phyloP scores from a whole-genome alignment of 2,888 invertebrate species.

The Acleris sparsana region DNA sequence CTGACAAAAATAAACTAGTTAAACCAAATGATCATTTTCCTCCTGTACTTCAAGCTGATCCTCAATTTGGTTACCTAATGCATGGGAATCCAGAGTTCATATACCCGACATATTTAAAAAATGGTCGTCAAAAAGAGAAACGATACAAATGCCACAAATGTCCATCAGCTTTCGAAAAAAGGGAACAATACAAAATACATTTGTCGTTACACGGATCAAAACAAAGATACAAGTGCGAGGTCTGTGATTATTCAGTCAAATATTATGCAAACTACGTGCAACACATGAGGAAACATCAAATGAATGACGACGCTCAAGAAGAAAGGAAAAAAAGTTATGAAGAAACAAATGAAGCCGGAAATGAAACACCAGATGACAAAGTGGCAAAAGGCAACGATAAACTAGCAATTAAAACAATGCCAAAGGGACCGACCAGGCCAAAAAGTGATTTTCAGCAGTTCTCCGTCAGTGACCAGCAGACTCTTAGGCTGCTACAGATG shows the following conservation, averaged over 20 bases:
- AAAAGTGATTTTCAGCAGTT: conserved; percentile 81
- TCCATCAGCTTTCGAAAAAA: conserved; percentile 93
- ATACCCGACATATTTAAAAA: conserved; percentile 89
- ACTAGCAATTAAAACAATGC: conserved; percentile 77
- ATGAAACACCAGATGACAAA: conserved; percentile 57
- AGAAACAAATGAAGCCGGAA: conserved; percentile 51
- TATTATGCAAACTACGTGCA: conserved; percentile 93
- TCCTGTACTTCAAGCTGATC: conserved; percentile 83
- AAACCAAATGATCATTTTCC: conserved; percentile 82
- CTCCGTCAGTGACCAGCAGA: conserved; percentile 85
- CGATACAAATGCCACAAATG: conserved; percentile 93
- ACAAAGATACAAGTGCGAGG: conserved; percentile 91
- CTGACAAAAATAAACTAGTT: conserved; percentile 77
- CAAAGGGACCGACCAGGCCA: conserved; percentile 57
- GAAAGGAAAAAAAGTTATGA: conserved; percentile 75
- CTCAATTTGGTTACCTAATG: conserved; percentile 87
- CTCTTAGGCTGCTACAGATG: conserved; percentile 82
- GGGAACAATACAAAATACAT: conserved; percentile 93
- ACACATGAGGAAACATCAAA: conserved; percentile 91
- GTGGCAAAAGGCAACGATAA: conserved; percentile 62
- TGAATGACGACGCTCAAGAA: conserved; percentile 86
- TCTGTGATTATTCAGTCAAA: conserved; percentile 94
- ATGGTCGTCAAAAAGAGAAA: conserved; percentile 89
- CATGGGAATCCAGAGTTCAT: conserved; percentile 90
- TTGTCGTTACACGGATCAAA: conserved; percentile 91